Evolutionary conservation across 2,888 invertebrate genomes (phyloP).

Genomic region (Hedychridium roseum): DNA sequence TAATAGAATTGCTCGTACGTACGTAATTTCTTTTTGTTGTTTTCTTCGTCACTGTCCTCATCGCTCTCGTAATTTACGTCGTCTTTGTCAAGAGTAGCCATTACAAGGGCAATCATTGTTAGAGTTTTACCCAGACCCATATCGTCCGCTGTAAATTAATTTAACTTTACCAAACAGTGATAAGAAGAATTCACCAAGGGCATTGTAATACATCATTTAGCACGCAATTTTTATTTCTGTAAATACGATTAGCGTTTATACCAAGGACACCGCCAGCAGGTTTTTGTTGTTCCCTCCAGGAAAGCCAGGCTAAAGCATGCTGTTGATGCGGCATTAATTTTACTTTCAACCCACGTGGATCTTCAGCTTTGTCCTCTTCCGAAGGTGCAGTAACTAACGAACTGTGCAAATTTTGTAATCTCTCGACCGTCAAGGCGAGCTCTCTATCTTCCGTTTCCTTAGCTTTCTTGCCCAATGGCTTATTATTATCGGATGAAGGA

Average conservation of each 20-base stretch:
- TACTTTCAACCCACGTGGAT: constrained; percentile 72
- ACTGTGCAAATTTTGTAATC: constrained; percentile 75
- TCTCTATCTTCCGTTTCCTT: constrained; percentile 75
- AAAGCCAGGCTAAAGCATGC: constrained; percentile 85
- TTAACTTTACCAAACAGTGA: not conserved
- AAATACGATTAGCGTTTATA: constrained; percentile 53
- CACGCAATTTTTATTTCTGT: not conserved
- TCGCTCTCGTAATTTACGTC: constrained; percentile 56
- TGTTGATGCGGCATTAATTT: constrained; percentile 82
- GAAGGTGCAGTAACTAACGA: constrained; percentile 74
- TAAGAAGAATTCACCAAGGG: not conserved
- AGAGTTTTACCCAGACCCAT: constrained; percentile 86
- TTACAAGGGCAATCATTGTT: constrained; percentile 79
- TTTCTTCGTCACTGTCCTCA: constrained; percentile 55
- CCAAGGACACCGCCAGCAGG: constrained; percentile 88
- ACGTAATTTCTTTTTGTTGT: not conserved
- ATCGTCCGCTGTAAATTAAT: constrained; percentile 70
- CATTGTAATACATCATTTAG: not conserved
- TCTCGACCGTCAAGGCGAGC: constrained; percentile 74
- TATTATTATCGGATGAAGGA: too few relatives aligned
- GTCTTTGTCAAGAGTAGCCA: constrained; percentile 44
- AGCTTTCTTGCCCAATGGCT: constrained; percentile 65
- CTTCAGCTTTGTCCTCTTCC: constrained; percentile 67
- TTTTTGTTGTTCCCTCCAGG: constrained; percentile 85
- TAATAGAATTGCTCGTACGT: not conserved